Base-by-base conservation (phyloP, 2,888 invertebrate species). In the Alloplasta piceator region DNA sequence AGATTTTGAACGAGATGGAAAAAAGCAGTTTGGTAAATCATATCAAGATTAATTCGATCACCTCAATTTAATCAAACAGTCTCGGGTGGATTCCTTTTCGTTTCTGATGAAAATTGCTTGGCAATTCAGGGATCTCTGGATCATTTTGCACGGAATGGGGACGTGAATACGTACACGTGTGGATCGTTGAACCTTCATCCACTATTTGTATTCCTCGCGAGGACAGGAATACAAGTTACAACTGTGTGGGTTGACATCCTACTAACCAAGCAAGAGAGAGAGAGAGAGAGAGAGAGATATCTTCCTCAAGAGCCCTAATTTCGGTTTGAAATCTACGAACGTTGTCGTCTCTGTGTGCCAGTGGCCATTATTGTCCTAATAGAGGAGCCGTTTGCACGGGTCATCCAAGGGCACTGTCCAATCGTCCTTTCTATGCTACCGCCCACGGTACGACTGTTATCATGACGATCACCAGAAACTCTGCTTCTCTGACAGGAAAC, bases 311-410 rank as follows among this genome's bases (percentile, higher is more conserved):
- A 78, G 74, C 78, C 78, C 81, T 78, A 85, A 87, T 86, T 75
- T 82, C 79, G 61, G 68, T 78, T 78, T 14, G 85, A 85, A 85
- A 86, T 84, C 82, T 82, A 78, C 80, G 48, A 38, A 60, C 80
- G 77, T 73, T 68, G 50, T 63, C 50, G 48, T 61, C 6, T 14
- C 26, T 72, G 7, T 50, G 58, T 60, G 67, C 50, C 50, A 41
- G 61, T 71, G 60, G 70, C 85, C 83, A 86, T 88, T 87, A 87
- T 86, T 85, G 85, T 58, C 67, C 80, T 87, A 88, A 88, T 86
- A 86, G 84, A 85, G 81, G 81, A 72, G 26, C 26, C 84, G 84
- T 87, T 88, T 82, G 78, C 64, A 73, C n/a, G 60, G 71, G 63
- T 76, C n/a, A n/a, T n/a, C 74, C 82, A 70, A 61, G 82, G 81